Conservation (phyloP, 1,140 invertebrate genomes). For the Euwallacea fornicatus region DNA sequence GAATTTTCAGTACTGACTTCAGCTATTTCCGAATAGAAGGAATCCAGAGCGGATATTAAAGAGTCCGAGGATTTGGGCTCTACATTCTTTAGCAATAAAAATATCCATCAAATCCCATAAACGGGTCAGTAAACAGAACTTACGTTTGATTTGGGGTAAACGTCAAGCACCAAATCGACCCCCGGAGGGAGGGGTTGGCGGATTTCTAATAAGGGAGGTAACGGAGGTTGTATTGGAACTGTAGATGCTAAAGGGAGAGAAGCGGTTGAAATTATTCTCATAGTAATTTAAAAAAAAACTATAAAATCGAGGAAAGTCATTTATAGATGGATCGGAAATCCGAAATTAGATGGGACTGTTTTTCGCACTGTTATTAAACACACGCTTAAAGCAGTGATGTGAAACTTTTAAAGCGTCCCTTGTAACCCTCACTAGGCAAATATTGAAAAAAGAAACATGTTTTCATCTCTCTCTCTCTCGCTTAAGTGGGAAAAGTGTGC, state of each 20-base stretch:
- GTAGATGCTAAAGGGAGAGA: constrained; percentile 39
- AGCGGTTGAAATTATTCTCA: constrained; percentile 27
- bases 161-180: constrained; percentile 50
- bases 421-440: too few relatives aligned
- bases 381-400: too few relatives aligned
- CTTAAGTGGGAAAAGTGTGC: too few relatives aligned
- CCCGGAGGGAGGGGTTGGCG: constrained; percentile 58
- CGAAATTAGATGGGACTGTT: too few relatives aligned
- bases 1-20: constrained; percentile 54
- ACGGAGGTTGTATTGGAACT: constrained; percentile 14
- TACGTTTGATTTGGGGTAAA: constrained; percentile 7
- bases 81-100: neutral
- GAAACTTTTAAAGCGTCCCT: too few relatives aligned
- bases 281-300: too few relatives aligned
- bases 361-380: too few relatives aligned
- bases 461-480: too few relatives aligned
- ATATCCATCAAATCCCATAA: neutral
- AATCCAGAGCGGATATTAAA: constrained; percentile 58
- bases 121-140: neutral
- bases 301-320: too few relatives aligned
- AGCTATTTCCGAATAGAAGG: constrained; percentile 65
- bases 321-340: too few relatives aligned
- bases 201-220: constrained; percentile 21
- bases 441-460: too few relatives aligned
- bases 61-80: constrained; percentile 39